Base-by-base conservation (phyloP, 2,888 invertebrate genomes). In the Aethes cnicana region DNA sequence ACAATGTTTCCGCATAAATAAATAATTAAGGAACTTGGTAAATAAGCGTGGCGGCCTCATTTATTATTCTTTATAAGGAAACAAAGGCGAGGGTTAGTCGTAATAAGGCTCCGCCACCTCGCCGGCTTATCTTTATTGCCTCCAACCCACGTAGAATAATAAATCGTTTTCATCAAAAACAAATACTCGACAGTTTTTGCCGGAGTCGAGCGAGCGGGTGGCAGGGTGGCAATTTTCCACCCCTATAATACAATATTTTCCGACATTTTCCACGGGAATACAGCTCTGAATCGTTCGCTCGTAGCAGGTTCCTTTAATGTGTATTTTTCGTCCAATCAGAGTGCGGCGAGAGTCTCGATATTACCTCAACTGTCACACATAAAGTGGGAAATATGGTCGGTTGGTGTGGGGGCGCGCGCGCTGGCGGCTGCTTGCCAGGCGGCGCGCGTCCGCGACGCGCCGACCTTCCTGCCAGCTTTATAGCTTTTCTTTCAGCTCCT, bases 291-390 rank as follows among this genome's bases (percentile, higher is more conserved):
- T 89, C 87, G 89, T 84, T 88, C 86, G 88, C 83, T 84, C 86
- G 82, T 79, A 79, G 77, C 78, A 87, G 87, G 86, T 87, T 90
- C 84, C 89, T 89, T 90, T 90, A 90, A 90, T 90, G 90, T 90
- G 84, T 87, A 90, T 90, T 90, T 90, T 90, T 90, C 90, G 90
- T 85, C 90, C 90, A 90, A 90, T 90, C 90, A 90, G 87, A 85
- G 87, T 81, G 77, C 87, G 86, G 89, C 85, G 82, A 86, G 87
- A 88, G 85, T 85, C 90, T 89, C 90, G 90, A 90, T 90, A 90
- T 90, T 90, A 90, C 90, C 90, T 90, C 90, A 90, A 90, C 90
- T 90, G 90, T 90, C 90, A 90, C 90, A 90, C 90, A 90, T 90
- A 90, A 90, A 90, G 90, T 90, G 90, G 90, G 89, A 90, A 90